Conservation (phyloP, 2,888 invertebrate species). For the Seladonia tumulorum region DNA sequence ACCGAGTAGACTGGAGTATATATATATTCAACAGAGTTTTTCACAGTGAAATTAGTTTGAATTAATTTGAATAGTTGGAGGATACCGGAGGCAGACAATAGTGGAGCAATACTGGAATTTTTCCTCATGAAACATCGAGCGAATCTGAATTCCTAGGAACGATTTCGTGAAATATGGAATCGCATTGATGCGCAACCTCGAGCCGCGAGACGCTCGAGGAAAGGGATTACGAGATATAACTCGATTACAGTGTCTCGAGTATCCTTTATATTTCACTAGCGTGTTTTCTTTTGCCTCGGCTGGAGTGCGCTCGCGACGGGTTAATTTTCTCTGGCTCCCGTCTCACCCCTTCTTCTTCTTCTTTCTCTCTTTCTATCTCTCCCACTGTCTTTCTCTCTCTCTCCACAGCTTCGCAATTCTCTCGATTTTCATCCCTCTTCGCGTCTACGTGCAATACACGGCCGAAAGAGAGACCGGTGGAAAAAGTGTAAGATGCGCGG, state of each 20-base stretch:
- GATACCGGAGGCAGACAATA: not conserved
- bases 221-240: slow-evolving; percentile 64
- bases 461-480: slow-evolving; percentile 10
- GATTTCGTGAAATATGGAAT: slow-evolving; percentile 13
- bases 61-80: slow-evolving; percentile 3
- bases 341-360: not conserved
- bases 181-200: slow-evolving; percentile 30
- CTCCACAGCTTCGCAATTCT: slow-evolving; percentile 20
- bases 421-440: slow-evolving; percentile 14
- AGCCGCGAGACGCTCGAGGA: slow-evolving; percentile 28
- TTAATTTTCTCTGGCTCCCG: slow-evolving; percentile 69
- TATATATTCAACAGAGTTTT: not conserved
- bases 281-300: slow-evolving; percentile 65
- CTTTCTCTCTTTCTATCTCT: slow-evolving; percentile 49
- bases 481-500: slow-evolving; percentile 23
- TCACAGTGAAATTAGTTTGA: not conserved
- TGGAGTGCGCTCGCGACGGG: slow-evolving; percentile 68
- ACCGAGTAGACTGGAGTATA: not conserved
- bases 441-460: not conserved
- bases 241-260: slow-evolving; percentile 72
- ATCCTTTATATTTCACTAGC: slow-evolving; percentile 69
- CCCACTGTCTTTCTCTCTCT: not conserved
- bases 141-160: slow-evolving; percentile 7
- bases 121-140: not conserved
- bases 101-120: not conserved